Evolutionary conservation across 2,888 invertebrate genomes (phyloP).

Genomic region (Ormyrus nitidulus): DNA sequence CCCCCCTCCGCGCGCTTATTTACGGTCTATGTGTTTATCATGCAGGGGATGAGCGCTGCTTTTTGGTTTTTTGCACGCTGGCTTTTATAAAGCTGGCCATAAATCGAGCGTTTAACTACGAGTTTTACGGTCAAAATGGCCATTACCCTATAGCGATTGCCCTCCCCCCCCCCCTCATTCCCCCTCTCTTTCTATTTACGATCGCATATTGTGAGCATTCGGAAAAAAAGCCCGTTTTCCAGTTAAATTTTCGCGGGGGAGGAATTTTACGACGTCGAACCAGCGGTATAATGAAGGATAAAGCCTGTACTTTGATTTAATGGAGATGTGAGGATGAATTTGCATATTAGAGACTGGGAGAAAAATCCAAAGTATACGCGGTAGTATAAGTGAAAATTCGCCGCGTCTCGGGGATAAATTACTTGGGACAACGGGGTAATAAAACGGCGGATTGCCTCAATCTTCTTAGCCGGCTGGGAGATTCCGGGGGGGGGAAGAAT

Average conservation of each 20-base stretch:
- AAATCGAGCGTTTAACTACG: slow-evolving; percentile 43
- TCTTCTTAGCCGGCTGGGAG: too few species aligned
- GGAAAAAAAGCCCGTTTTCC: neutral
- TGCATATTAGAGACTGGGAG: neutral
- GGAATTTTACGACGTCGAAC: neutral
- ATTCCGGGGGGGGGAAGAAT: too few species aligned
- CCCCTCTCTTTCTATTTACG: slow-evolving; percentile 25
- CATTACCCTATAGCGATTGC: slow-evolving; percentile 36
- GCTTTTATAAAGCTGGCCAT: slow-evolving; percentile 26
- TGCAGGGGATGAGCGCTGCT: too few species aligned
- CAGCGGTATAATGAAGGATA: too few species aligned
- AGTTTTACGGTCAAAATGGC: slow-evolving; percentile 41
- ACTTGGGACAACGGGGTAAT: neutral
- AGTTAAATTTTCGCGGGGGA: slow-evolving; percentile 1
- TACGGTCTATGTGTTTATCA: too few species aligned
- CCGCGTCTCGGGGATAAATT: neutral
- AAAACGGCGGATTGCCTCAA: neutral
- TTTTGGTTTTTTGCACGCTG: neutral
- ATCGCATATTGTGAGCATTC: neutral
- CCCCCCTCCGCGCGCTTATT: too few species aligned
- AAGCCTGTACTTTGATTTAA: too few species aligned
- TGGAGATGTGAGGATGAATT: neutral
- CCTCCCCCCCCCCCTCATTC: slow-evolving; percentile 9
- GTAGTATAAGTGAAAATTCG: neutral
- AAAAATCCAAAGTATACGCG: neutral